A percentile compares a stretch with the other conserved stretches of the same genome.
These are phyloP conservation scores for Adelosebastes latens DNA, from an alignment of 2,797 vertebrate species.

Conservation along the genomic window DNA sequence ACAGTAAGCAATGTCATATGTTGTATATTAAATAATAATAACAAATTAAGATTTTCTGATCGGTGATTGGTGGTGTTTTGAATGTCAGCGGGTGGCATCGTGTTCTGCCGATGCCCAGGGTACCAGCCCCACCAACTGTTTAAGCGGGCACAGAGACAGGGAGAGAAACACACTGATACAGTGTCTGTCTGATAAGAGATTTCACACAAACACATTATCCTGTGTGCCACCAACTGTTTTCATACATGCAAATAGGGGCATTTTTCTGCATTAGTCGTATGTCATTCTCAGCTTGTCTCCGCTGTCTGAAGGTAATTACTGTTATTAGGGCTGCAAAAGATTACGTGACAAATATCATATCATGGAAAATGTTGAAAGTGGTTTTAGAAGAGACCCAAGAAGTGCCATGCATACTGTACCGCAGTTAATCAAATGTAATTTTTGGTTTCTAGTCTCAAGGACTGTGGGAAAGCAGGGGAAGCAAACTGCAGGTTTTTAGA, in stretches of 20 bases:
- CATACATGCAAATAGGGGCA: conserved; percentile 17
- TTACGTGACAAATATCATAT: background rate
- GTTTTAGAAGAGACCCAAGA: background rate
- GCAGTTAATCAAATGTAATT: background rate
- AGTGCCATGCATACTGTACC: background rate
- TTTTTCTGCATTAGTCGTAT: background rate
- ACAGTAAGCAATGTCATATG: conserved; percentile 20
- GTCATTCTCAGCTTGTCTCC: background rate
- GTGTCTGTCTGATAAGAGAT: conserved; percentile 17
- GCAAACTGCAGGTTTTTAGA: background rate
- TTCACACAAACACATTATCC: conserved; percentile 37
- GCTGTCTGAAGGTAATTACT: background rate
- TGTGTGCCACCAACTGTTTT: conserved; percentile 36
- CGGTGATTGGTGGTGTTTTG: conserved; percentile 19
- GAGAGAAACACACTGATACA: conserved; percentile 12
- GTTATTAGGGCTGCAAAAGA: background rate
- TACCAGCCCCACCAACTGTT: conserved; percentile 41
- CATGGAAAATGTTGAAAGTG: background rate
- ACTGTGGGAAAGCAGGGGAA: background rate
- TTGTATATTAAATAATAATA: background rate
- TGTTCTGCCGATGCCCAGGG: conserved; percentile 13
- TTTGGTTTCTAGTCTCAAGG: background rate
- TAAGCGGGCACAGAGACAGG: conserved; percentile 35
- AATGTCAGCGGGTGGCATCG: conserved; percentile 31
- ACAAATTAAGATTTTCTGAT: conserved; percentile 10